phyloP scores from a whole-genome alignment of 92 coral and sea anemone species.

The Epizoanthus ramosus region DNA sequence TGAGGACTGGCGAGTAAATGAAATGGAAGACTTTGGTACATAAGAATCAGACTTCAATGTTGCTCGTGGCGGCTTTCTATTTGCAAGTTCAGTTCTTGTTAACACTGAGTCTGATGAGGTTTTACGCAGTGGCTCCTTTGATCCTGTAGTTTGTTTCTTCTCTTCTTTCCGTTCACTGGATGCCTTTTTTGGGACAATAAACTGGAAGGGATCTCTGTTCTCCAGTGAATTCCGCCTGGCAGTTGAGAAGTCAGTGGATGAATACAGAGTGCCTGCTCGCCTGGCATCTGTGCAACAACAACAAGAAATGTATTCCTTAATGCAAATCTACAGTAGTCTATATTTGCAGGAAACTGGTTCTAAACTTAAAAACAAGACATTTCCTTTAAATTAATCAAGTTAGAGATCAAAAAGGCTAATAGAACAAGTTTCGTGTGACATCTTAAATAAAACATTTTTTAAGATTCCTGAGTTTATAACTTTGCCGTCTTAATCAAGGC shows the following conservation, averaged over 20 bases:
- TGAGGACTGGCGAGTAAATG: conserved; percentile 17
- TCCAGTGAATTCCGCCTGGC: conserved; percentile 11
- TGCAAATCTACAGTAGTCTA: too few relatives aligned
- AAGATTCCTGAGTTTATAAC: too few relatives aligned
- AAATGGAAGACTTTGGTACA: not conserved
- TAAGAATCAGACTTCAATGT: conserved; percentile 11
- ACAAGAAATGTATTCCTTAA: not conserved
- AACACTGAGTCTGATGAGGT: conserved; percentile 22
- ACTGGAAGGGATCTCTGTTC: conserved; percentile 42
- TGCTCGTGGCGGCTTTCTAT: not conserved
- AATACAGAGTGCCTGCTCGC: not conserved
- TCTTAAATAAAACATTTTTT: too few relatives aligned
- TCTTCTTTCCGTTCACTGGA: conserved; percentile 10
- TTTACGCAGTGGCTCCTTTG: conserved; percentile 38
- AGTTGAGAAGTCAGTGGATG: not conserved
- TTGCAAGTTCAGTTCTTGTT: conserved; percentile 9
- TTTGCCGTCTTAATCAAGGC: too few relatives aligned
- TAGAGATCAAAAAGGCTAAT: too few relatives aligned
- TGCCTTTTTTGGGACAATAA: conserved; percentile 11
- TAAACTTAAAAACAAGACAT: too few relatives aligned
- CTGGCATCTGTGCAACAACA: conserved; percentile 9
- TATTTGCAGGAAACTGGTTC: too few relatives aligned
- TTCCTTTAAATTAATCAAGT: too few relatives aligned
- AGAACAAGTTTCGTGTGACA: too few relatives aligned
- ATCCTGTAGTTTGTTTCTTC: too few relatives aligned